Conservation (phyloP, 2,113 vertebrate genomes). For the Megaceryle maxima region DNA sequence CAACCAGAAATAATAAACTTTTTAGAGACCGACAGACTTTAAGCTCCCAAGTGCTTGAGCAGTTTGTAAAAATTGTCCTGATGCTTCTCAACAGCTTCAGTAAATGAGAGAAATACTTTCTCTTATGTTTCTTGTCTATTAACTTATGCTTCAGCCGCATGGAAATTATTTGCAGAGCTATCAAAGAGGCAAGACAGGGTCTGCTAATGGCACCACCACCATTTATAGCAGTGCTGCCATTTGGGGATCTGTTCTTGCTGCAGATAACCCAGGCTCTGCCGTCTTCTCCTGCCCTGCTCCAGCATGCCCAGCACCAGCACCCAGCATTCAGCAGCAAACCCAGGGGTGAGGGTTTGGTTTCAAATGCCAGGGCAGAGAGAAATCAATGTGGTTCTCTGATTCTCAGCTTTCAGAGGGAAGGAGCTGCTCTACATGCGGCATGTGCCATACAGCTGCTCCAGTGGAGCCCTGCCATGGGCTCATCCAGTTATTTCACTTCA, state of each 20-base stretch:
- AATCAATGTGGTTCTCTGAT: not conserved
- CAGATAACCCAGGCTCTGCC: not conserved
- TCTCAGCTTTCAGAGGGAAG: not conserved
- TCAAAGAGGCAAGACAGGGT: not conserved
- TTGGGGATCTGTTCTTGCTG: not conserved
- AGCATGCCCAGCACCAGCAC: not conserved
- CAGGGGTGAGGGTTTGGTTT: not conserved
- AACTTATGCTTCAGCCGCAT: not conserved
- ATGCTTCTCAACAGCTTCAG: not conserved
- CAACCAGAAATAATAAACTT: not conserved
- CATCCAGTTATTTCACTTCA: not conserved
- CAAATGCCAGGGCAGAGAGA: not conserved
- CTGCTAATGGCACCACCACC: not conserved
- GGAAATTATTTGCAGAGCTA: not conserved
- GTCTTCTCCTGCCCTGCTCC: not conserved
- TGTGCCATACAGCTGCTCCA: not conserved
- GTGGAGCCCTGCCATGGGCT: not conserved
- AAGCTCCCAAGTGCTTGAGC: not conserved
- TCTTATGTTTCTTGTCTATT: not conserved
- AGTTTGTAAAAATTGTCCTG: not conserved
- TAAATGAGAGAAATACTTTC: not conserved
- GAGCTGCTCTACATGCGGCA: not conserved
- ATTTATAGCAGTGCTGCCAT: not conserved
- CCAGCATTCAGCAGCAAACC: not conserved
- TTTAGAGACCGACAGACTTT: not conserved